These are phyloP conservation scores for Calliopum simillimum DNA, from an alignment of 2,888 invertebrate genomes.

Conservation along the genomic window DNA sequence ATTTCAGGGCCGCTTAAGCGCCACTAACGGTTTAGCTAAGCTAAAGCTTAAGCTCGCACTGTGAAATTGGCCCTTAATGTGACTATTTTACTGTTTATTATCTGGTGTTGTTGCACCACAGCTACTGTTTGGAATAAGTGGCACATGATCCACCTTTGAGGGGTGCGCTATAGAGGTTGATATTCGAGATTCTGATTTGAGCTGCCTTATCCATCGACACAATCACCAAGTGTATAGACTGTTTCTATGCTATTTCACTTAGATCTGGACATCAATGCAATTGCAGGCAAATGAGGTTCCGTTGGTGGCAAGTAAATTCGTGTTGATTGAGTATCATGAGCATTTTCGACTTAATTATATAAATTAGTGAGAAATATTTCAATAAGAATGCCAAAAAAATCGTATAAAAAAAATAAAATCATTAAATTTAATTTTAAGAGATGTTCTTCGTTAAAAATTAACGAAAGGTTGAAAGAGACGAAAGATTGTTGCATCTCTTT, in stretches of 20 bases:
- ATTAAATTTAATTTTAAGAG: too few relatives aligned
- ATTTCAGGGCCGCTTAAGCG: too few relatives aligned
- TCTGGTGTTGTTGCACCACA: conserved; percentile 53
- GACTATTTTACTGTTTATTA: conserved; percentile 1
- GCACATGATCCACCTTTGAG: conserved; percentile 76
- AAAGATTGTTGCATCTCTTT: too few relatives aligned
- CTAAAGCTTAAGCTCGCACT: too few relatives aligned
- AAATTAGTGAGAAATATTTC: conserved; percentile 88
- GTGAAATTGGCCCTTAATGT: too few relatives aligned
- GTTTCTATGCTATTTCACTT: conserved; percentile 85
- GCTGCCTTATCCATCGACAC: conserved; percentile 58
- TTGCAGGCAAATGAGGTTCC: conserved; percentile 76
- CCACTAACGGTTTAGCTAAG: too few relatives aligned
- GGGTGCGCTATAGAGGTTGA: conserved; percentile 64
- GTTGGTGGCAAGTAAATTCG: conserved; percentile 78
- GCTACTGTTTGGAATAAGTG: conserved; percentile 72
- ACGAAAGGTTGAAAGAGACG: too few relatives aligned
- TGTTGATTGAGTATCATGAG: conserved; percentile 83
- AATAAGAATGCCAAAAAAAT: too few relatives aligned
- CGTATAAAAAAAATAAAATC: too few relatives aligned
- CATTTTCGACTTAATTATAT: conserved; percentile 74
- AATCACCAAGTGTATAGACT: conserved; percentile 73
- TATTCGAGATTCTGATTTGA: conserved; percentile 64
- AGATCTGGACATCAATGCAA: conserved; percentile 78
- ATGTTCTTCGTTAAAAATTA: too few relatives aligned